Evolutionary conservation across 2,888 invertebrate genomes (phyloP).

Genomic region (Pachliopta kotzebuea): DNA sequence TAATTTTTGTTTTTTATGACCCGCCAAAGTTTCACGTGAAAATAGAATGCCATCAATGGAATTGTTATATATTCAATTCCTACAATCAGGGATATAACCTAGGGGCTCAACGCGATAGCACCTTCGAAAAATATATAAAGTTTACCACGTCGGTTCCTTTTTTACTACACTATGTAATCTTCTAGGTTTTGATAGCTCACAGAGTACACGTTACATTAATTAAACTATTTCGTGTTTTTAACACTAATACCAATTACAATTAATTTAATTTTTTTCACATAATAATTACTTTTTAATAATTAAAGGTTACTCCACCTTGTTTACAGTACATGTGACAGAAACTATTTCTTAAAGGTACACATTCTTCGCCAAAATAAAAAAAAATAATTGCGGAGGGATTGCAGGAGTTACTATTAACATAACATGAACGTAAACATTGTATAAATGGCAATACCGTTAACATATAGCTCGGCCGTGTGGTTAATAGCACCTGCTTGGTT

Average conservation of each 20-base stretch:
- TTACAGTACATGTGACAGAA: slow-evolving; percentile 84
- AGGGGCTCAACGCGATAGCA: slow-evolving; percentile 47
- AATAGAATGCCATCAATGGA: slow-evolving; percentile 37
- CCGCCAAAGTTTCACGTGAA: slow-evolving; percentile 72
- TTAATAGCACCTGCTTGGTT: slow-evolving; percentile 80
- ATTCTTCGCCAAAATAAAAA: slow-evolving; percentile 87
- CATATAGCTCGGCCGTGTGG: slow-evolving; percentile 78
- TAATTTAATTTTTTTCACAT: slow-evolving; percentile 72
- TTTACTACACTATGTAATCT: slow-evolving; percentile 81
- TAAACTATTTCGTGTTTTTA: slow-evolving; percentile 68
- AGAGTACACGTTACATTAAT: slow-evolving; percentile 81
- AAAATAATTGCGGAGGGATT: slow-evolving; percentile 90
- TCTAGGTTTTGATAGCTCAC: slow-evolving; percentile 81
- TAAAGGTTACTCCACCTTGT: slow-evolving; percentile 85
- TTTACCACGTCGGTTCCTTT: slow-evolving; percentile 82
- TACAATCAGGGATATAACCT: slow-evolving; percentile 38
- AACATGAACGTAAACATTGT: slow-evolving; percentile 10
- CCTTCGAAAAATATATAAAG: slow-evolving; percentile 86
- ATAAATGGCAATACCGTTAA: slow-evolving; percentile 56
- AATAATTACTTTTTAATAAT: slow-evolving; percentile 85
- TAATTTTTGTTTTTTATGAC: slow-evolving; percentile 50
- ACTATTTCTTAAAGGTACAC: slow-evolving; percentile 87
- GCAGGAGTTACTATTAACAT: slow-evolving; percentile 40
- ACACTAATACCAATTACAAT: slow-evolving; percentile 62
- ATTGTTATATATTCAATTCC: slow-evolving; percentile 39